Evolutionary conservation across 2,113 vertebrate species (phyloP).

Genomic region (Channa maculata): DNA sequence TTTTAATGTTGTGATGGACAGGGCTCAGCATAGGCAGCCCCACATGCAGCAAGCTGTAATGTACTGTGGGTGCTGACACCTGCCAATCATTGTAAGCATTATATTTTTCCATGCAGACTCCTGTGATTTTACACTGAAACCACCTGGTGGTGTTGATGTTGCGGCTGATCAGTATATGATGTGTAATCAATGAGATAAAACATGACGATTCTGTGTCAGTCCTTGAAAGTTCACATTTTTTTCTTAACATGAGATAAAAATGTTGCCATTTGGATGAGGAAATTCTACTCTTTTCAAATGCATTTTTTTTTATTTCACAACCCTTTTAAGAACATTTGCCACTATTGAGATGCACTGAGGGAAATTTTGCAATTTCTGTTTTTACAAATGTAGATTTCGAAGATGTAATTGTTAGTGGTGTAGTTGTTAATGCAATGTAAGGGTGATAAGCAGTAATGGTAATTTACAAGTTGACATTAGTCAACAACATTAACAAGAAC

Average conservation of each 20-base stretch:
- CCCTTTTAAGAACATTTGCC: neutral
- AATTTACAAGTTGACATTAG: slow-evolving; percentile 20
- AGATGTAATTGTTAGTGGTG: neutral
- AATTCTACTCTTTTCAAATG: neutral
- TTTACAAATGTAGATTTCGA: neutral
- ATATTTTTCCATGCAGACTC: too few relatives aligned
- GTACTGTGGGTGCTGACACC: too few relatives aligned
- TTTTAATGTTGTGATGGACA: too few relatives aligned
- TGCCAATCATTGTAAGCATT: too few relatives aligned
- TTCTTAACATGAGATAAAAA: too few relatives aligned
- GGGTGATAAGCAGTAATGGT: slow-evolving; percentile 14
- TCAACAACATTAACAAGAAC: neutral
- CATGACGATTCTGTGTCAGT: neutral
- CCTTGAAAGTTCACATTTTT: neutral
- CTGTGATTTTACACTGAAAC: too few relatives aligned
- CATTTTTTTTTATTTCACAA: neutral
- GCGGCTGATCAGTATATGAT: neutral
- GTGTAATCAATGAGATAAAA: neutral
- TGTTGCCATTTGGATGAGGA: neutral
- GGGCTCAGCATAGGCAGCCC: too few relatives aligned
- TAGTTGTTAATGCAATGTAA: too few relatives aligned
- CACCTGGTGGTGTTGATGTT: too few relatives aligned
- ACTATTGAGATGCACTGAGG: neutral
- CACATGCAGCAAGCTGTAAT: too few relatives aligned
- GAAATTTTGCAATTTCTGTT: too few relatives aligned